Percentiles rank a stretch among this genome's conserved stretches.
phyloP scores from a whole-genome alignment of 2,113 vertebrate genomes.

The Furnarius figulus region DNA sequence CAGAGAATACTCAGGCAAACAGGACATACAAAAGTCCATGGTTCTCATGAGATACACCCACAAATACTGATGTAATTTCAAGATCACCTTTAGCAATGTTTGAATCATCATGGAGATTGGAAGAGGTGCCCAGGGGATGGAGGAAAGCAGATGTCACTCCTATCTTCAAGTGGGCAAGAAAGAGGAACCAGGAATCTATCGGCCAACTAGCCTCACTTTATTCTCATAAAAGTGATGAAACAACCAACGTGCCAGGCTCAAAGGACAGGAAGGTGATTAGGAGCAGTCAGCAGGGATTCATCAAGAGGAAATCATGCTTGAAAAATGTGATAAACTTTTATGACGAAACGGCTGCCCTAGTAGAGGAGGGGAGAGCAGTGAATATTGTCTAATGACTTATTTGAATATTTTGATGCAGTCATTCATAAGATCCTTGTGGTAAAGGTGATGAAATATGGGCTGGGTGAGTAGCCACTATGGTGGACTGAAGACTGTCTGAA shows the following conservation, averaged over 20 bases:
- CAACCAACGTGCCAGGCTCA: not conserved
- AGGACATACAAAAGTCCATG: not conserved
- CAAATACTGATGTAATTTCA: not conserved
- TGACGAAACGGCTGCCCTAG: not conserved
- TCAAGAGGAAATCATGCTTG: not conserved
- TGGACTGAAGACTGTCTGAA: not conserved
- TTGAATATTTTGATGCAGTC: not conserved
- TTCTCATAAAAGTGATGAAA: not conserved
- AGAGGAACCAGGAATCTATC: not conserved
- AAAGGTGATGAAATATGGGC: not conserved
- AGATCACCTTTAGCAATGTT: not conserved
- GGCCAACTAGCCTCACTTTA: not conserved
- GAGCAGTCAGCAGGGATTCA: not conserved
- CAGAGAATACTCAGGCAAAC: not conserved
- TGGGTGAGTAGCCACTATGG: not conserved
- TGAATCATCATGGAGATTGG: not conserved
- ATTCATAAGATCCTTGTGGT: not conserved
- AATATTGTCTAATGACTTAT: not conserved
- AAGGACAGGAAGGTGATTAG: not conserved
- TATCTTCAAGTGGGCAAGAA: fast-evolving
- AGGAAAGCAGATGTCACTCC: not conserved
- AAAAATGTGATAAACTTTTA: not conserved
- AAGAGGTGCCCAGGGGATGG: not conserved
- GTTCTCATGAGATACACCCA: not conserved
- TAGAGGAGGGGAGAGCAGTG: not conserved